Evolutionary conservation across 2,113 vertebrate species (phyloP).

Genomic region (Vidua chalybeata): DNA sequence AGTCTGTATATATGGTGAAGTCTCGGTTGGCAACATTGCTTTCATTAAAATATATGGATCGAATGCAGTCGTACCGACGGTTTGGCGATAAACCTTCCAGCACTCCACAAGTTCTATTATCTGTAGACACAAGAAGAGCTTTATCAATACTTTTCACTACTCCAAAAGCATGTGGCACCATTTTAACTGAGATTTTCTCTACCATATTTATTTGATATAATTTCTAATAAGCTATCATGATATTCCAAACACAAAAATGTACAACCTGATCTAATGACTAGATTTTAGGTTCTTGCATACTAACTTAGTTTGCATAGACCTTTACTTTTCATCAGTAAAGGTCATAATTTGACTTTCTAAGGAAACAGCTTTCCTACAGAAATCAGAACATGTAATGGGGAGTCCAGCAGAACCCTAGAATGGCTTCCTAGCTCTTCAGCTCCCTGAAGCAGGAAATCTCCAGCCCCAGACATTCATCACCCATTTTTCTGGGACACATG

Average conservation of each 20-base stretch:
- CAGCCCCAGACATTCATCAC: background rate
- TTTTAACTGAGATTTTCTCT: background rate
- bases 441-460: background rate
- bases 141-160: background rate
- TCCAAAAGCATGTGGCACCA: background rate
- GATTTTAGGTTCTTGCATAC: background rate
- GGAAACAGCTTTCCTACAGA: background rate
- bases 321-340: background rate
- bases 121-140: background rate
- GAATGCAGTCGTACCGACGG: fast-evolving
- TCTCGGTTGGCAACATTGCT: fast-evolving
- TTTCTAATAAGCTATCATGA: background rate
- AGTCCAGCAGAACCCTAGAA: background rate
- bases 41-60: fast-evolving
- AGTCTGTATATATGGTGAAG: background rate
- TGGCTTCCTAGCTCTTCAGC: background rate
- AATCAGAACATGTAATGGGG: background rate
- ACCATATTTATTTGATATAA: background rate
- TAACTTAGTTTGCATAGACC: background rate
- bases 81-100: fast-evolving
- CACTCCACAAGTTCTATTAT: fast-evolving
- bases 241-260: background rate
- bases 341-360: background rate
- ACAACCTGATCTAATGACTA: background rate
- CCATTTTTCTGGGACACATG: background rate